Evolutionary conservation across 2,113 vertebrate genomes (phyloP).

Genomic region (Pantherophis guttatus): DNA sequence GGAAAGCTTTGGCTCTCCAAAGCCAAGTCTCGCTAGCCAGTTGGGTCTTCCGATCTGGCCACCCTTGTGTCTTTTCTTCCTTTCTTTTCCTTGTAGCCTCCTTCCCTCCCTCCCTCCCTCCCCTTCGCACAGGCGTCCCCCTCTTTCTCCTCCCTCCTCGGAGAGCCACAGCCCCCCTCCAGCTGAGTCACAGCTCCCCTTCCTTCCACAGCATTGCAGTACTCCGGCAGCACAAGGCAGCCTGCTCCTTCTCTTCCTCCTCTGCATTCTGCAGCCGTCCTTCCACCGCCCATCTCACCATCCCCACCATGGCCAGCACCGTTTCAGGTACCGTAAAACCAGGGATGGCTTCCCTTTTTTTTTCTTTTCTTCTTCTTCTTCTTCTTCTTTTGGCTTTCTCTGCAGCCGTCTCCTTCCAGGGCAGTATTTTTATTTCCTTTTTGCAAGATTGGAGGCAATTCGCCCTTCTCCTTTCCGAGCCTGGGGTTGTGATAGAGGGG

Average conservation of each 20-base stretch:
- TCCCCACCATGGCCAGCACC: slow-evolving; percentile 81
- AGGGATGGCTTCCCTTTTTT: not conserved
- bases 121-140: not conserved
- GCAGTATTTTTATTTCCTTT: too few relatives aligned
- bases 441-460: not conserved
- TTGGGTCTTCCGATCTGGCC: slow-evolving; percentile 58
- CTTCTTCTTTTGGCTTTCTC: not conserved
- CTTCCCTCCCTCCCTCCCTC: slow-evolving; percentile 18
- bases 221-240: slow-evolving; percentile 56
- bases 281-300: slow-evolving; percentile 52
- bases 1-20: slow-evolving; percentile 29
- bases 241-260: slow-evolving; percentile 20
- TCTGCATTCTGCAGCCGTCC: slow-evolving; percentile 41
- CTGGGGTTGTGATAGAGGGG: not conserved
- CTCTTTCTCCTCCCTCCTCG: slow-evolving; percentile 44
- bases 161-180: slow-evolving; percentile 68
- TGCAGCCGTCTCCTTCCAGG: not conserved
- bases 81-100: not conserved
- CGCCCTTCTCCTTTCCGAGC: not conserved
- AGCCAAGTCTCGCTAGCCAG: slow-evolving; percentile 45
- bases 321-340: slow-evolving; percentile 73
- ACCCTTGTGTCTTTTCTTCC: slow-evolving; percentile 29
- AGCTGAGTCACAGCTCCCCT: slow-evolving; percentile 66
- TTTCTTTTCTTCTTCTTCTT: too few relatives aligned
- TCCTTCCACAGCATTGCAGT: slow-evolving; percentile 73